Conservation (phyloP, 2,797 vertebrate genomes). For the Choloepus didactylus region DNA sequence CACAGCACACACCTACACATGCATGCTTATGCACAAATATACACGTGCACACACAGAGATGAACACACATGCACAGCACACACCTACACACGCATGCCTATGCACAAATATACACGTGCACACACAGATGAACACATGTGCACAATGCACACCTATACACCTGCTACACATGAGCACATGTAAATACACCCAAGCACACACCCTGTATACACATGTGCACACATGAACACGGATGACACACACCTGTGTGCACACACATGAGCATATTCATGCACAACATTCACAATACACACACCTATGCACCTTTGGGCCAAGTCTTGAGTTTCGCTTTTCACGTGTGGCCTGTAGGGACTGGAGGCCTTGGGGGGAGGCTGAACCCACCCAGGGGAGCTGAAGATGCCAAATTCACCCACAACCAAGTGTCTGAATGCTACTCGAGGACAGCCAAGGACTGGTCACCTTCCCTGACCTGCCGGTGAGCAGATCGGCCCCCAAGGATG, state of each 20-base stretch:
- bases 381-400: not conserved
- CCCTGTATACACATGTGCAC: too few species aligned
- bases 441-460: not conserved
- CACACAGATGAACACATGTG: too few species aligned
- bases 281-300: not conserved
- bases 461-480: not conserved
- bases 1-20: not conserved
- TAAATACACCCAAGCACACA: too few species aligned
- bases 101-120: too few species aligned
- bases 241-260: fast-evolving
- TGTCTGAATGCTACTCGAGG: not conserved
- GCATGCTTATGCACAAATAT: too few species aligned
- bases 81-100: not conserved
- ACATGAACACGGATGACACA: not conserved
- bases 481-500: not conserved
- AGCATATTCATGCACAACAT: not conserved
- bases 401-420: fast-evolving
- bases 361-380: fast-evolving
- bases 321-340: not conserved
- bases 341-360: not conserved
- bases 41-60: too few species aligned
- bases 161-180: too few species aligned
- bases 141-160: too few species aligned
- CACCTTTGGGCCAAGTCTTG: not conserved
- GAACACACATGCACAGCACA: not conserved